Base-by-base conservation (phyloP, 2,888 invertebrate genomes). In the Neoascia interrupta region DNA sequence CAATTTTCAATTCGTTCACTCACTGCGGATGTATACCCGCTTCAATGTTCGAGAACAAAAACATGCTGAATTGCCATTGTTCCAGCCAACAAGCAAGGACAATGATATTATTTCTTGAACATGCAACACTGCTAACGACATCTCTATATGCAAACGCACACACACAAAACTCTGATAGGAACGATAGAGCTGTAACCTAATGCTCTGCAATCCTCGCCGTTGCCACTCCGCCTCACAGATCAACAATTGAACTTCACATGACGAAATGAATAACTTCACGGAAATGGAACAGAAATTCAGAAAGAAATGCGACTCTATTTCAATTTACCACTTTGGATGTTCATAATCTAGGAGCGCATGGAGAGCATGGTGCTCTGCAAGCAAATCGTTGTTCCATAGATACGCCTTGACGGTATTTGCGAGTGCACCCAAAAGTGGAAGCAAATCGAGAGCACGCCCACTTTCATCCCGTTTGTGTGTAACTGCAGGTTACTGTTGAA, bases 221-320 rank as follows among this genome's bases (percentile, higher is more conserved):
- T 6, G 37, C 43, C 28, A 23, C 51, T 8, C 36, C 49, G 47
- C 23, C 34, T 5, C 23, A 6, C 28, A 45, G 28, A 16, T 51
- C 15, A 76, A 70, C 64, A 60, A 72, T 47, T 76, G 66, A 68
- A 66, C 49, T 66, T 56, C 49, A 51, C 43, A 73, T 56, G 43
- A 73, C 49, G 49, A 61, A 73, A 79, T 79, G 73, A 79, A 79
- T 79, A 73, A 73, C 54, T 73, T 43, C 56, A 68, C 43, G 73
- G 61, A 79, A 79, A 47, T 68, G 51, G 73, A 66, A 73, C 49
- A 61, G 37, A 61, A 73, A 56, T 61, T 11, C 61, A 36, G 43
- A 68, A 70, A 66, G 60, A 56, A 49, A 68, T 45, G 49, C 72
- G 49, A 56, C 60, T 66, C 34, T 56, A 73, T 61, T 79, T 56